A percentile compares a stretch with the other conserved stretches of the same genome.
Evolutionary conservation across 2,888 invertebrate genomes (phyloP).

Genomic region (Apantesis nais): DNA sequence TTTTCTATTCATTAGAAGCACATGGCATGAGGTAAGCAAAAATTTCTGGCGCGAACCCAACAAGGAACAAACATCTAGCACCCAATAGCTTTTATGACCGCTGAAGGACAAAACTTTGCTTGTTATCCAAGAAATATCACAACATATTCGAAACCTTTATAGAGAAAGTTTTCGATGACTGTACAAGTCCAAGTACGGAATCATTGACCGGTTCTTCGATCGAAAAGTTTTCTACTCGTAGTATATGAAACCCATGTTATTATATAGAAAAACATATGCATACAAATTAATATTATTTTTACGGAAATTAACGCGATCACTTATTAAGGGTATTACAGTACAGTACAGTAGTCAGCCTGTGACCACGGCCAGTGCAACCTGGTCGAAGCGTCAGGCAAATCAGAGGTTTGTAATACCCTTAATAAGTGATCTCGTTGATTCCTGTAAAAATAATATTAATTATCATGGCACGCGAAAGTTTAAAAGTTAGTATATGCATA

Average conservation of each 20-base stretch:
- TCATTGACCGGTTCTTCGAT: constrained; percentile 49
- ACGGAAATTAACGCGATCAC: no score
- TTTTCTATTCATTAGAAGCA: constrained; percentile 44
- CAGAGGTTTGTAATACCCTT: no score
- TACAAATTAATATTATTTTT: no score
- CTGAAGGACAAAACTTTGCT: constrained; percentile 74
- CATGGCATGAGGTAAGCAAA: constrained; percentile 38
- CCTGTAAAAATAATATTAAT: no score
- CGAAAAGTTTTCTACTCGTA: constrained; percentile 34
- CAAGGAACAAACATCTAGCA: constrained; percentile 54
- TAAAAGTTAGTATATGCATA: no score
- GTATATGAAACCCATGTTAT: constrained; percentile 36
- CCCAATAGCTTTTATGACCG: constrained; percentile 58
- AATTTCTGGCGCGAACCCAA: constrained; percentile 58
- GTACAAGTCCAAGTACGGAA: constrained; percentile 53
- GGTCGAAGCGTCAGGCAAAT: no score
- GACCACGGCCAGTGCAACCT: no score
- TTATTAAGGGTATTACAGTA: no score
- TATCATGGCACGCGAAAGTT: no score
- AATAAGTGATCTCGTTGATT: no score
- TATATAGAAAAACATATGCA: constrained; percentile 32
- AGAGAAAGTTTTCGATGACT: constrained; percentile 70
- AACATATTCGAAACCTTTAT: constrained; percentile 76
- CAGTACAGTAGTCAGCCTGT: no score
- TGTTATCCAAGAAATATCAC: constrained; percentile 81